phyloP scores from a whole-genome alignment of 2,113 vertebrate genomes.

The Romanogobio albipinnatus region DNA sequence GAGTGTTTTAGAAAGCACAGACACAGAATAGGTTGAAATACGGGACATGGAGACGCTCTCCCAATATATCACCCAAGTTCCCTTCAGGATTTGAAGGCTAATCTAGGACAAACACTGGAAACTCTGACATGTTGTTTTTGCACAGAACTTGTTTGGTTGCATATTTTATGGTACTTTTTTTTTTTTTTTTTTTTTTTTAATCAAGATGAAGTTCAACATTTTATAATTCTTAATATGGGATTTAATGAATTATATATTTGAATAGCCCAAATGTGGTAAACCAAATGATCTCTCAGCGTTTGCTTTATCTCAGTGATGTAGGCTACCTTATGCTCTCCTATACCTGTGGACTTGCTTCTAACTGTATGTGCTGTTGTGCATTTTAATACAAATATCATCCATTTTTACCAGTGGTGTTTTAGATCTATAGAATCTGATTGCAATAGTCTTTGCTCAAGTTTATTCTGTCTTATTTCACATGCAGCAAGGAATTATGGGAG shows the following conservation, averaged over 20 bases:
- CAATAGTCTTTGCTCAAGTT: constrained; percentile 55
- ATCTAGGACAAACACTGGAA: constrained; percentile 33
- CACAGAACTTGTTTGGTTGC: neutral
- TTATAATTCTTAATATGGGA: neutral
- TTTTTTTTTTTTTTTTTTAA: constrained; percentile 13
- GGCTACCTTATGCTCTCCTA: neutral
- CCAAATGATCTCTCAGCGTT: neutral
- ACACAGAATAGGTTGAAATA: neutral
- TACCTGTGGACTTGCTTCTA: neutral
- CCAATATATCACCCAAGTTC: constrained; percentile 5
- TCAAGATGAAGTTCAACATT: neutral
- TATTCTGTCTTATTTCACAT: constrained; percentile 86
- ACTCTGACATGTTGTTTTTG: constrained; percentile 20
- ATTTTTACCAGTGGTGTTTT: neutral
- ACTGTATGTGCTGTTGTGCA: neutral
- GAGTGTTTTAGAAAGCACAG: constrained; percentile 6
- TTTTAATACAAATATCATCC: neutral
- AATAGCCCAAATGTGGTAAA: neutral
- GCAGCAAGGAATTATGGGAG: constrained; percentile 99
- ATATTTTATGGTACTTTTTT: constrained; percentile 11
- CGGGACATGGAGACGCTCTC: neutral
- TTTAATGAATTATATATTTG: constrained; percentile 1
- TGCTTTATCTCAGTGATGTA: neutral
- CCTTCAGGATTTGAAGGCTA: constrained; percentile 41
- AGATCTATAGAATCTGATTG: neutral